Percentiles rank a stretch among this genome's conserved stretches.
These are phyloP conservation scores for Crocodylus rhombifer DNA, from an alignment of 2,797 vertebrate species.

Conservation along the genomic window DNA sequence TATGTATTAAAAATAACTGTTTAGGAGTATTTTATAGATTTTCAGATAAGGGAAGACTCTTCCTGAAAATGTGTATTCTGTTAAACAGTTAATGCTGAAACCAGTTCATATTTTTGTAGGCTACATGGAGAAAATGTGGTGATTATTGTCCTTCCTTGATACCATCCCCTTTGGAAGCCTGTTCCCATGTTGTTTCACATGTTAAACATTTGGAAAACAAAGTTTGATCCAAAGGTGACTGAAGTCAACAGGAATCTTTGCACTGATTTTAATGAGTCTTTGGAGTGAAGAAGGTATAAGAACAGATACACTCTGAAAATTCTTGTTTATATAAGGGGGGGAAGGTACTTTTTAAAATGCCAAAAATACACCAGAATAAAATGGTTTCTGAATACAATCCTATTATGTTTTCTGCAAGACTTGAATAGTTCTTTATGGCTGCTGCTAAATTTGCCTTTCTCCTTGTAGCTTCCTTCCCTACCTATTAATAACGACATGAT, in stretches of 20 bases:
- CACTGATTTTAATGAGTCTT: background rate
- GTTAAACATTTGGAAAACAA: background rate
- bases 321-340: no score
- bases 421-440: no score
- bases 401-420: no score
- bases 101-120: background rate
- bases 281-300: background rate
- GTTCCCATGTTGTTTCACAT: background rate
- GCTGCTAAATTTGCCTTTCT: no score
- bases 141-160: background rate
- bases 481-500: no score
- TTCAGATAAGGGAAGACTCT: background rate
- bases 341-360: no score
- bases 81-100: background rate
- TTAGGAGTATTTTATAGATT: background rate
- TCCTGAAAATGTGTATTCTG: background rate
- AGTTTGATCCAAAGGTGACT: rapidly evolving
- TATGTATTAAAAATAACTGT: background rate
- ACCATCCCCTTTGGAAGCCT: background rate
- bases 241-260: background rate
- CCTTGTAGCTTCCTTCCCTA: no score
- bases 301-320: background rate
- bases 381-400: no score
- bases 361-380: no score
- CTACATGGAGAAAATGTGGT: background rate